Evolutionary conservation across 2,888 invertebrate species (phyloP).

Genomic region (Tinea semifulvella): DNA sequence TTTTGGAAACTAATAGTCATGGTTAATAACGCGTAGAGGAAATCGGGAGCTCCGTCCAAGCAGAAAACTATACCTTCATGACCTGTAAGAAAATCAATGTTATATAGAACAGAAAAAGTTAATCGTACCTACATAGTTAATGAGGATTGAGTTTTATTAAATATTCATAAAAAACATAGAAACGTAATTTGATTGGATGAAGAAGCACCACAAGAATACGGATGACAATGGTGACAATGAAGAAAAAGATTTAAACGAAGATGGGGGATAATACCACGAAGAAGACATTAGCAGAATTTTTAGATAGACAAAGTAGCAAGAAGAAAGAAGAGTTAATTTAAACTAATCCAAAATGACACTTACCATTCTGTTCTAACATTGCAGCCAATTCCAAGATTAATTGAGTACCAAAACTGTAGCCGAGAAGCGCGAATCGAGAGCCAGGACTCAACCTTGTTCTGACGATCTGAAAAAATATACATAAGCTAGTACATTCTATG

Average conservation of each 20-base stretch:
- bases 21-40: constrained; percentile 65
- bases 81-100: constrained; percentile 29
- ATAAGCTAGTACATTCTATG: no score
- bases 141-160: no score
- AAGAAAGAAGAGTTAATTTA: no score
- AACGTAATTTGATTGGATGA: no score
- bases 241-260: no score
- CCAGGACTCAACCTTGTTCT: constrained; percentile 64
- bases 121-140: not conserved
- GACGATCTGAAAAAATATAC: constrained; percentile 60
- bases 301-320: no score
- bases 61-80: constrained; percentile 71
- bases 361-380: constrained; percentile 73
- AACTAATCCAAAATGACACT: constrained; percentile 20
- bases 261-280: no score
- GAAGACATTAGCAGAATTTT: no score
- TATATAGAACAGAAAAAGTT: not conserved
- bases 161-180: no score
- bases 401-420: constrained; percentile 88
- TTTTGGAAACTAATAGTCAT: constrained; percentile 50
- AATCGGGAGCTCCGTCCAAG: constrained; percentile 84
- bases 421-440: constrained; percentile 78
- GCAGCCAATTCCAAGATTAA: constrained; percentile 80
- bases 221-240: no score
- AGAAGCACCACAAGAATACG: no score